Evolutionary conservation across 2,888 invertebrate species (phyloP).

Genomic region (Chrysopilus asiliformis): DNA sequence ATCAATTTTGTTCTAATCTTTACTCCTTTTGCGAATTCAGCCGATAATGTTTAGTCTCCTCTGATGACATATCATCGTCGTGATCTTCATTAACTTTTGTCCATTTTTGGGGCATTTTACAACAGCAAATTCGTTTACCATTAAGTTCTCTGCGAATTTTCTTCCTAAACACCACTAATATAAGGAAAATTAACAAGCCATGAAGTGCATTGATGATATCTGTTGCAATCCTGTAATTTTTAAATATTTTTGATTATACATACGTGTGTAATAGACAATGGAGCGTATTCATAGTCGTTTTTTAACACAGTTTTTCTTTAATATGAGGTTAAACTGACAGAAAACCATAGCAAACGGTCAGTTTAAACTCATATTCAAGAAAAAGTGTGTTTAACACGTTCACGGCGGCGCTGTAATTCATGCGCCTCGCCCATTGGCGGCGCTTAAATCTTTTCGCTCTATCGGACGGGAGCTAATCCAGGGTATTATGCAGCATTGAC

Average conservation of each 20-base stretch:
- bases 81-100: slow-evolving; percentile 28
- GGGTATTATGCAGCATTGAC: no score
- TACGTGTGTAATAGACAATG: neutral
- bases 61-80: slow-evolving; percentile 18
- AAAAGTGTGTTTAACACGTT: no score
- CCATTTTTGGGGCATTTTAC: slow-evolving; percentile 32
- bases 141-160: slow-evolving; percentile 41
- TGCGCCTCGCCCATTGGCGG: no score
- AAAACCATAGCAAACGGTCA: no score
- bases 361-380: no score
- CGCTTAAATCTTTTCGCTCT: no score
- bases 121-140: slow-evolving; percentile 26
- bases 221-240: slow-evolving; percentile 39
- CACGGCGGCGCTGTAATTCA: no score
- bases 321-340: neutral
- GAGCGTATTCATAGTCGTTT: no score
- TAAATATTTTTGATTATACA: slow-evolving; percentile 9
- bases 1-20: no score
- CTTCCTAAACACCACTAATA: slow-evolving; percentile 44
- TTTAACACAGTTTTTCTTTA: no score
- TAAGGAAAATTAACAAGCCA: slow-evolving; percentile 46
- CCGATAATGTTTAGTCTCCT: slow-evolving; percentile 7
- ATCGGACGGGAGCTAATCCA: no score
- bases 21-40: no score
- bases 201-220: slow-evolving; percentile 47